Base-by-base conservation (phyloP, 2,888 invertebrate species). In the Stratiomys singularior region DNA sequence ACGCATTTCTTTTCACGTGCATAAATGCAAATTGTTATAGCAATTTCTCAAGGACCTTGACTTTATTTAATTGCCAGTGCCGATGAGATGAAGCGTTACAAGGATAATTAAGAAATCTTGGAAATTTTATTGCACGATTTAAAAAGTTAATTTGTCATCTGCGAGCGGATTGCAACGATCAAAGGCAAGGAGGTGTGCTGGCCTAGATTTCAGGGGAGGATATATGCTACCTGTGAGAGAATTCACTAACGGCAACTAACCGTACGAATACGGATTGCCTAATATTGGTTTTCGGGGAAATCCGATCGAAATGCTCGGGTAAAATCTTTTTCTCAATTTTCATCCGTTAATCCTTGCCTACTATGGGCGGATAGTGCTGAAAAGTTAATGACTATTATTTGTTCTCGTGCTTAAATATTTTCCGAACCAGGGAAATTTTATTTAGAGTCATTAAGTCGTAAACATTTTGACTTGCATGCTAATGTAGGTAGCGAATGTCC, bases 131-230 rank as follows among this genome's bases (percentile, higher is more conserved):
- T 21, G 60, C 18, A 11, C 5, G 11, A 60, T 60, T 60, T 25
- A 60, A 44, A 37, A 66, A 66, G 66, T 66, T 66, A 66, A 66
- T 66, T 66, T 18, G 66, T 37, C 66, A 30, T 37, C 37, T 66
- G 30, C 44, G 44, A 30, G n/a, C 13, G 30, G 30, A 37, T 37
- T 66, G 23, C 27, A 30, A 18, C 21, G 44, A 44, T 21, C 30
- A 66, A 66, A 37, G 44, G 1, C n/a, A 27, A 18, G 44, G 44
- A 66, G 44, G 30, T 66, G 66, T 21, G 23, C n/a, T 44, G 66
- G n/a, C 11, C 13, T 9, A 44, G 11, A 13, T 66, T 18, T 44
- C 18, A 25, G 37, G 66, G 66, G 66, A 21, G 66, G 66, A 21
- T 44, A n/a, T 37, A 66, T 1, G 66, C 66, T 66, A 66, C 66